Evolutionary conservation across 2,888 invertebrate species (phyloP), one percentile per base, ranked within the genome.

Genomic region (Pterobdella sp.): DNA sequence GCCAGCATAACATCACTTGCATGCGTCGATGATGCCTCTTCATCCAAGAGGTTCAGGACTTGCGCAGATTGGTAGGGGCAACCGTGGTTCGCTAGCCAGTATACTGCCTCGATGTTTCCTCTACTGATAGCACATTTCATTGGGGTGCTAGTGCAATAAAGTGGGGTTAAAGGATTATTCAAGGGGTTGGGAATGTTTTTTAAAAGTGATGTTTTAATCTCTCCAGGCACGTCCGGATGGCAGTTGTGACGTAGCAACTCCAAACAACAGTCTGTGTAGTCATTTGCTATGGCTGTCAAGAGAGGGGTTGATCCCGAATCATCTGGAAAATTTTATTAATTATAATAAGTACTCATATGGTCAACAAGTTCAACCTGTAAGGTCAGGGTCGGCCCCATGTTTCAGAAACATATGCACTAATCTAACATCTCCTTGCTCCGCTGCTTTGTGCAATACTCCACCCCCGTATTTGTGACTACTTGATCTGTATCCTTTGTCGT

Each of bases 381-480:
- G 4, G 56, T 76, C 71, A 0, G 75, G 74, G 52, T 75, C 65
- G n/a, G 76, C 75, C 10, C 76, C 76, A 1, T 71, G 60, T 18
- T 72, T 35, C 42, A 76, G 66, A 31, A 76, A 74, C 63, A 76
- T 36, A 1, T 68, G 56, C 14, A 75, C 74, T 49, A 75, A 56
- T 37, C 72, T 69, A 14, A 72, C 36, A 14, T 69, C 66, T 4
- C 75, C 76, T 1, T 72, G 72, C 14, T 76, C 75, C 2, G 74
- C 73, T 14, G 76, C 76, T 73, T 75, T 75, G 42, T 74, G 73
- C 18, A 76, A 72, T 1, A 74, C 75, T 29, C 74, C 75, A 26
- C 75, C 76, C 14, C 74, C 74, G 68, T 36, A 75, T 32, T 60
- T 72, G 71, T 72, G 69, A 72, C 75, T 74, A 64, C 66, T 63